Percentiles rank a stretch among this genome's conserved stretches.
Evolutionary conservation across 92 coral and sea anemone species (phyloP).

Genomic region (Epizoanthus illoricatus): DNA sequence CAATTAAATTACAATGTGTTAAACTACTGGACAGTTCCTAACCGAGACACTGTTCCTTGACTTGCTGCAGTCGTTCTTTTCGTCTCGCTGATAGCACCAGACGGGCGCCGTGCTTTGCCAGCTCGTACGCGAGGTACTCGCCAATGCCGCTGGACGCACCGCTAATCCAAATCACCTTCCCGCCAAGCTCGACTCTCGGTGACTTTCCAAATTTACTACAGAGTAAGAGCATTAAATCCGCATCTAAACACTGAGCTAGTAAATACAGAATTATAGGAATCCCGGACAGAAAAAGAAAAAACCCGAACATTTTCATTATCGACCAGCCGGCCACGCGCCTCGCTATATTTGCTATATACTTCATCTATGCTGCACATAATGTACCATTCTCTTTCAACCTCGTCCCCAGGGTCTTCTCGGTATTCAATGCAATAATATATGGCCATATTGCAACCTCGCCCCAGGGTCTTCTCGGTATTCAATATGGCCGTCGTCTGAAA

Average conservation of each 20-base stretch:
- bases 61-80: constrained; percentile 57
- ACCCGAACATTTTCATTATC: background rate
- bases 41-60: constrained; percentile 59
- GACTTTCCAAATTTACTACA: constrained; percentile 59
- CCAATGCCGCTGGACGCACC: constrained; percentile 83
- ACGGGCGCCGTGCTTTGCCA: constrained; percentile 58
- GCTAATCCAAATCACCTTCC: constrained; percentile 66
- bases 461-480: no score
- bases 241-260: constrained; percentile 44
- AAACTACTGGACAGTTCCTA: background rate
- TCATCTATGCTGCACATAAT: background rate
- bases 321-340: no score
- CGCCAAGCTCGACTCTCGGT: constrained; percentile 53
- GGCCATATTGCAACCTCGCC: no score
- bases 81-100: constrained; percentile 72
- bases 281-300: background rate
- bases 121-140: constrained; percentile 66
- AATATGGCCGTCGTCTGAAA: no score
- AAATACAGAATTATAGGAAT: constrained; percentile 34
- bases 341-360: background rate
- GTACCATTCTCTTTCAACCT: background rate
- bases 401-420: no score
- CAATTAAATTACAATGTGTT: no score
- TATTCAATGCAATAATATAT: no score
- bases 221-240: constrained; percentile 57